Base-by-base conservation (phyloP, 30 jellyfish, hydroid and myxozoan genomes). In the Aurelia aurita region DNA sequence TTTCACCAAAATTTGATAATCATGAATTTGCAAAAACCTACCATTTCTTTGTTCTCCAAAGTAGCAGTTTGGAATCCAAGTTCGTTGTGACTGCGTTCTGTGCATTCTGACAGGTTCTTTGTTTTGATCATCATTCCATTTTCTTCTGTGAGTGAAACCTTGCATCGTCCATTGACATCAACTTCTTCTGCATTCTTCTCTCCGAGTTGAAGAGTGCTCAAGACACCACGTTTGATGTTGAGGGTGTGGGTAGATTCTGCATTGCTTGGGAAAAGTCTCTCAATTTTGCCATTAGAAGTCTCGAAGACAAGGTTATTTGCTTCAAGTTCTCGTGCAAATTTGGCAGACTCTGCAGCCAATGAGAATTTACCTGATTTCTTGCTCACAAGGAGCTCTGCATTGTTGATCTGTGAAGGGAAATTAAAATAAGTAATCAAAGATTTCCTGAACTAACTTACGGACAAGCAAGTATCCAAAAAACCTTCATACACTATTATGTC, bases 161-260 rank as follows among this genome's bases (percentile, higher is more conserved):
- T 57, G 94, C 99, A 95, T 8, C 92, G 88, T 35, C 99, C 99
- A 80, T 95, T 95, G 46, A 95, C 99, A 77, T 95, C 99, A 19
- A 69, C 89, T 64, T 69, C 90, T 28, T 58, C 88, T 22, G 70
- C 80, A 39, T 43, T 75, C 63, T 55, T 57, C 72, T 82, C 89
- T 71, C 89, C 96, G 20, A 85, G 82, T 81, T 95, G 99, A 71
- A 95, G 85, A 54, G 98, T 77, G 84, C 99, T 95, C 54, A 95
- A 59, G 64, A 90, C 84, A 95, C 98, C 99, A 22, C 99, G 80
- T 84, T 95, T 95, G 86, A 90, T 86, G 93, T 95, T 95, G 45
- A 95, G 75, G 57, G 90, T 81, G 86, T 95, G 96, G 62, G 54
- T 49, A 9, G 95, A 76, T 58, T 95, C 99, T 16, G 63, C 89